phyloP scores from a whole-genome alignment of 2,888 invertebrate species.

The Ceriagrion tenellum region DNA sequence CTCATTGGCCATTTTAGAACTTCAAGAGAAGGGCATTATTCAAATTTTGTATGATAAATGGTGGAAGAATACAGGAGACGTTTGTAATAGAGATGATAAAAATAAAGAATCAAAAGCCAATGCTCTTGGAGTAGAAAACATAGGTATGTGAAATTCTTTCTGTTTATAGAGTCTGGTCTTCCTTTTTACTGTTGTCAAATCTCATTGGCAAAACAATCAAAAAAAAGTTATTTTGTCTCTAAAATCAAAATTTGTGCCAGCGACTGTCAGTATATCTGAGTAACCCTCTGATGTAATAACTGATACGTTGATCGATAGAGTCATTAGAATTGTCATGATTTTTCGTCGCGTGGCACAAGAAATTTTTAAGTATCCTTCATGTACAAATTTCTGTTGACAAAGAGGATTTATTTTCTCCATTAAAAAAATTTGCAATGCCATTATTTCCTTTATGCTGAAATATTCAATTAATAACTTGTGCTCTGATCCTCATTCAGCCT shows the following conservation, averaged over 20 bases:
- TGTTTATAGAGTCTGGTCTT: background rate
- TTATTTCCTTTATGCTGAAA: no score
- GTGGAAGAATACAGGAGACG: constrained; percentile 98
- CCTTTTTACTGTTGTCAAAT: background rate
- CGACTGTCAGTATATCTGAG: no score
- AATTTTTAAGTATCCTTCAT: no score
- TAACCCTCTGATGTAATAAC: no score
- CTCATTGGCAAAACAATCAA: background rate
- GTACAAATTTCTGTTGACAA: no score
- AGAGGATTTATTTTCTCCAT: no score
- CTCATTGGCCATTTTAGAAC: constrained; percentile 94
- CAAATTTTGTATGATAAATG: constrained; percentile 97
- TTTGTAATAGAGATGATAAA: constrained; percentile 91
- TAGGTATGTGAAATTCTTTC: constrained; percentile 80
- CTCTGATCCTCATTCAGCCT: no score
- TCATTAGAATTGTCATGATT: no score
- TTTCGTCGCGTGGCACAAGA: no score
- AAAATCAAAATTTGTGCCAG: background rate
- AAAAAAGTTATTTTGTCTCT: background rate
- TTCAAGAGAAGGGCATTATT: constrained; percentile 96
- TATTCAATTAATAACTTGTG: no score
- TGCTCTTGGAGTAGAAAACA: constrained; percentile 93
- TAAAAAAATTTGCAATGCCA: no score
- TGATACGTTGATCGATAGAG: no score
- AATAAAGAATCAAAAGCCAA: constrained; percentile 96